Evolutionary conservation across 2,113 vertebrate genomes (phyloP).

Genomic region (Megaleporinus macrocephalus): DNA sequence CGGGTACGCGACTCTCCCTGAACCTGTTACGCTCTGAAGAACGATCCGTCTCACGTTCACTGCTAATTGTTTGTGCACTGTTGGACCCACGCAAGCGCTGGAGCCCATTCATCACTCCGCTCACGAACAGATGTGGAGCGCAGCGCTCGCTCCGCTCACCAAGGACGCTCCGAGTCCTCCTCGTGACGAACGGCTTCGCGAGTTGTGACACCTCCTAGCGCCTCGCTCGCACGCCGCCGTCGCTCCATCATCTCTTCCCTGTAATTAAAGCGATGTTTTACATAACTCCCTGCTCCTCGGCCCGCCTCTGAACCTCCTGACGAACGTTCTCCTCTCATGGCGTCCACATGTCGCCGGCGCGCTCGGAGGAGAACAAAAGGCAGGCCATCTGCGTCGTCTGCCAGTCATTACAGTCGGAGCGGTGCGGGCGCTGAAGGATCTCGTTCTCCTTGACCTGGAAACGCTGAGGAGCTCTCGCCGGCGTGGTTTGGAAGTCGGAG

Average conservation of each 20-base stretch:
- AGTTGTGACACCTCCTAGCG: neutral
- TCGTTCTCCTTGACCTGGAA: conserved; percentile 10
- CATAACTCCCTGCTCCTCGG: neutral
- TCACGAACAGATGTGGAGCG: neutral
- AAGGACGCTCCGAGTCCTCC: neutral
- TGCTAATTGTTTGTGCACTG: neutral
- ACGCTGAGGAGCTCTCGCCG: neutral
- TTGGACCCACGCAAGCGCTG: neutral
- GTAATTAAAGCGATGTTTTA: neutral
- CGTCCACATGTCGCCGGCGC: conserved; percentile 34
- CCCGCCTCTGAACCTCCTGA: neutral
- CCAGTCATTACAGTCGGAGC: conserved; percentile 39
- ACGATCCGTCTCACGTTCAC: neutral
- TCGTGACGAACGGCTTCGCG: neutral
- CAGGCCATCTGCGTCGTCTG: conserved; percentile 37
- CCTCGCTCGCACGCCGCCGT: conserved; percentile 6
- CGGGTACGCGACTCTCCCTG: too few species aligned
- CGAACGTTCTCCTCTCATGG: conserved; percentile 29
- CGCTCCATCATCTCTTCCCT: neutral
- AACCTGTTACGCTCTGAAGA: neutral
- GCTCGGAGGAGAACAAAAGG: neutral
- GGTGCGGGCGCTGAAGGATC: neutral
- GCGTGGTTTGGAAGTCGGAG: neutral
- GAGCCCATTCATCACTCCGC: neutral
- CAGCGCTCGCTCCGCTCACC: too few species aligned